Base-by-base conservation (phyloP, 2,113 vertebrate species). In the Labeo catla region DNA sequence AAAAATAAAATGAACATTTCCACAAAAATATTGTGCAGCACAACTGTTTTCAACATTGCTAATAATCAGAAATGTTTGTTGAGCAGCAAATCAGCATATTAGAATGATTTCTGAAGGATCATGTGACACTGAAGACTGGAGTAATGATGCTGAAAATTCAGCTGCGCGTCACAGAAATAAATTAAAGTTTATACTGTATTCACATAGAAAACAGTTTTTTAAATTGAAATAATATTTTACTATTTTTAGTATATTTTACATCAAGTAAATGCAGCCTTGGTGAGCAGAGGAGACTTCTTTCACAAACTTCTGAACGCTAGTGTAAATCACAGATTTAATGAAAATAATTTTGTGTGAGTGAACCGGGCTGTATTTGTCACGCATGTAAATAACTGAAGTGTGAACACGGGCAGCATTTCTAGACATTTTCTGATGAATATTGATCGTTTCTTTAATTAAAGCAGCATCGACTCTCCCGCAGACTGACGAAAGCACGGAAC, bases 61-160 rank as follows among this genome's bases (percentile, higher is more conserved):
- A 63, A 63, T 2, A 63, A 28, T 63, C n/a, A 63, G 10, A 63
- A 63, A 63, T 63, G n/a, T 23, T 23, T 63, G 0, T 63, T 11
- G 4, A 65, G 4, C 61, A 28, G n/a, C 7, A 65, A 6, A 65
- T 28, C n/a, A 65, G 4, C 1, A 28, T 65, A 65, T 28, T 65
- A 65, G 0, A 2, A 5, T 12, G 10, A 65, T 65, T 65, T 23
- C 61, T 65, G 59, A n/a, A 63, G 49, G 59, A 63, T 63, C 59
- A 63, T 63, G 59, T 63, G 59, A 63, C 59, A 61, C 21, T 63
- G 59, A 63, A 61, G 59, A 63, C 59, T 63, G 59, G 59, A 23
- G 59, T 10, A 65, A 65, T 65, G n/a, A 28, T 65, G 61, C n/a
- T 65, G 61, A 65, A 65, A 65, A 65, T 63, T 5, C 21, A n/a